Conservation (phyloP, 2,888 invertebrate species). For the Pocota personata region DNA sequence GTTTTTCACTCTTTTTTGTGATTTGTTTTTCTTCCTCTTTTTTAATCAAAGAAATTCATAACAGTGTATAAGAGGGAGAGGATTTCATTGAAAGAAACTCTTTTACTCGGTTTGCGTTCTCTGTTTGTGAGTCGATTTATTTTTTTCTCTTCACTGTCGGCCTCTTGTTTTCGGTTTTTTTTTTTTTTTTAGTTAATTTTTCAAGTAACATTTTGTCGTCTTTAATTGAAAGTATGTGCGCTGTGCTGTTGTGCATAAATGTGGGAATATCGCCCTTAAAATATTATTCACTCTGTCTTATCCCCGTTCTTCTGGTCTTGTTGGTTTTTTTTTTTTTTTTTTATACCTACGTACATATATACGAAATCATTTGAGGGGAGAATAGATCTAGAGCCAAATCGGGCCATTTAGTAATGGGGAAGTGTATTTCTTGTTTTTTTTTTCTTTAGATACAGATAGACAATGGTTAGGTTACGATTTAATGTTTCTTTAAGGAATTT, state of each 20-base stretch:
- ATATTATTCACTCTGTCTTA: conserved; percentile 40
- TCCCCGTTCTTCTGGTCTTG: conserved; percentile 22
- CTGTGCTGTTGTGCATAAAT: conserved; percentile 3
- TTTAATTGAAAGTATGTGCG: conserved; percentile 57
- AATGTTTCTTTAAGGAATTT: background rate
- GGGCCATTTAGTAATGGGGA: conserved; percentile 1
- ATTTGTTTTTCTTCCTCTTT: conserved; percentile 8
- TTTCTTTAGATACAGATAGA: background rate
- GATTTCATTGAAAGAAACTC: no score
- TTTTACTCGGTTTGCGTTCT: background rate
- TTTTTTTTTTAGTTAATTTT: conserved; percentile 14
- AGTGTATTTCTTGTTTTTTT: background rate
- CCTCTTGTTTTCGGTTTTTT: conserved; percentile 9
- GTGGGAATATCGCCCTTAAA: conserved; percentile 49
- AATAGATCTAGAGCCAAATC: background rate
- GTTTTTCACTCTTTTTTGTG: background rate
- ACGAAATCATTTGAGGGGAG: background rate
- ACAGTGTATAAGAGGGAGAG: background rate
- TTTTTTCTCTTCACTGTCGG: conserved; percentile 53
- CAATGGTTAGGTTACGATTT: background rate
- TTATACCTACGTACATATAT: background rate
- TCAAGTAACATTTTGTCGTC: conserved; percentile 41
- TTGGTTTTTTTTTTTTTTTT: background rate
- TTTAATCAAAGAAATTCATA: conserved; percentile 8
- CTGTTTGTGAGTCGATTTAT: background rate